A percentile compares a stretch with the other conserved stretches of the same genome.
phyloP scores from a whole-genome alignment of 2,888 invertebrate genomes.

The Abscondita cerata region DNA sequence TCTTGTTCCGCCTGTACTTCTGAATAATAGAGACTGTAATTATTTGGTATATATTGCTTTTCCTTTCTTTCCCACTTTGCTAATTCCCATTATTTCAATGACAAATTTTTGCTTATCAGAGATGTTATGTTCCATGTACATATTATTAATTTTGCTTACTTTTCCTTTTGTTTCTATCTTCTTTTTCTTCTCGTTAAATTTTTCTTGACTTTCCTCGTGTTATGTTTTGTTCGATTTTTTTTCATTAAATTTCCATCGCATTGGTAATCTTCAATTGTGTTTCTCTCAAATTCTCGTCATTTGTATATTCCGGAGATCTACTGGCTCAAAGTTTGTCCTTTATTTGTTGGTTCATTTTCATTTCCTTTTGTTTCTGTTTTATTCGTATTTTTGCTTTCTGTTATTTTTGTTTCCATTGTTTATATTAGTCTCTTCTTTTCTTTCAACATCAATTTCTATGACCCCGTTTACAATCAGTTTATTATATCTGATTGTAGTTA shows the following conservation, averaged over 20 bases:
- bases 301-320: background rate
- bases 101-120: background rate
- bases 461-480: background rate
- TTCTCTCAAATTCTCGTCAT: background rate
- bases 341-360: background rate
- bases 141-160: background rate
- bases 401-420: background rate
- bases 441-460: background rate
- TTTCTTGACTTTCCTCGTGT: background rate
- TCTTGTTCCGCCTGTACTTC: background rate
- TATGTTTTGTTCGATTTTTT: background rate
- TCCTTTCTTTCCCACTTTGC: background rate
- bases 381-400: background rate
- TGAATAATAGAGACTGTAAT: background rate
- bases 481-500: background rate
- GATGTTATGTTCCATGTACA: background rate
- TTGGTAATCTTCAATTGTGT: background rate
- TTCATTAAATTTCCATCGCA: background rate
- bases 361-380: background rate
- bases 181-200: background rate
- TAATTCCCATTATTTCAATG: background rate
- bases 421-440: background rate
- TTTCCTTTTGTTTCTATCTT: too few relatives aligned
- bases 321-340: background rate
- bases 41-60: background rate